These are phyloP conservation scores for Oreotragus oreotragus DNA, from an alignment of 2,113 vertebrate species.

Conservation along the genomic window DNA sequence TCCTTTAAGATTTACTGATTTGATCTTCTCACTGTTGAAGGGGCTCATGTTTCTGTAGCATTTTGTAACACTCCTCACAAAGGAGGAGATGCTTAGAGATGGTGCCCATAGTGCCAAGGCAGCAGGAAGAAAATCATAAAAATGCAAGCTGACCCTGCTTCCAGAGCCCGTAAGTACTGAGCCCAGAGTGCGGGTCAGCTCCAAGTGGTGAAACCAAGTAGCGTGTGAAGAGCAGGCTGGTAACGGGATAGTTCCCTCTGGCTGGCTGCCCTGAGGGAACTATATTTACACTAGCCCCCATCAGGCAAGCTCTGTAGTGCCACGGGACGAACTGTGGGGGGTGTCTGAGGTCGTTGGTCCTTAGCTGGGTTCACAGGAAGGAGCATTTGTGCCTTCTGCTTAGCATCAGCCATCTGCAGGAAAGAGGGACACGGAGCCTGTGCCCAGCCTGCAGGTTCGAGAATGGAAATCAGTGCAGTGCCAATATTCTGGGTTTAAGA, in stretches of 20 bases:
- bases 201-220: conserved; percentile 23
- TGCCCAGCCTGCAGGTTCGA: not conserved
- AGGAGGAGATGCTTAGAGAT: not conserved
- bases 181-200: not conserved
- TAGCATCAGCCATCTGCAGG: not conserved
- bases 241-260: not conserved
- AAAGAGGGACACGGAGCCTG: accelerated
- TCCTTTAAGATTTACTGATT: not conserved
- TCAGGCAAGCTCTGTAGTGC: not conserved
- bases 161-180: conserved; percentile 19
- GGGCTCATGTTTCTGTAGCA: not conserved
- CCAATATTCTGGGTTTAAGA: not conserved
- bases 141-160: conserved; percentile 8
- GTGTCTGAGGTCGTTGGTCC: not conserved
- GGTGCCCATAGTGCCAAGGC: not conserved
- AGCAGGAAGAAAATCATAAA: not conserved
- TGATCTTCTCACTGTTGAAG: not conserved
- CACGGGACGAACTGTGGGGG: not conserved
- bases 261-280: not conserved
- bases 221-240: conserved; percentile 40
- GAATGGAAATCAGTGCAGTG: too few relatives aligned
- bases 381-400: not conserved
- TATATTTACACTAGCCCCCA: not conserved
- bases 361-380: not conserved
- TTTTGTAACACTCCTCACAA: not conserved